These are phyloP conservation scores for Menura novaehollandiae DNA, from an alignment of 2,113 vertebrate genomes.

Conservation along the genomic window DNA sequence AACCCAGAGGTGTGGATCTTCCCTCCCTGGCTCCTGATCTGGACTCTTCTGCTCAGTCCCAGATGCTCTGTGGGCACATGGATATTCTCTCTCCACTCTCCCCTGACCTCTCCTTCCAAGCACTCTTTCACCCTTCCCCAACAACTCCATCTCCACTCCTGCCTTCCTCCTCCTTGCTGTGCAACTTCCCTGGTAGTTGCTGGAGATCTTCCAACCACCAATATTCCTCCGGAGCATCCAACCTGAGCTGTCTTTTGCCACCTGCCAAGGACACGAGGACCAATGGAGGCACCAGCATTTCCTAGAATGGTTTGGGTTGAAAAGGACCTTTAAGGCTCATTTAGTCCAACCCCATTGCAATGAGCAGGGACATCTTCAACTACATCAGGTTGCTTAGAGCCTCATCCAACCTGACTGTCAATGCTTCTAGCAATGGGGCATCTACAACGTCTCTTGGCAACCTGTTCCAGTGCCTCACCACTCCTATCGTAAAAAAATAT, in stretches of 20 bases:
- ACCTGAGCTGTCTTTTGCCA: not conserved
- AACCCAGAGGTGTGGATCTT: not conserved
- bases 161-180: not conserved
- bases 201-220: not conserved
- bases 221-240: not conserved
- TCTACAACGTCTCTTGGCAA: not conserved
- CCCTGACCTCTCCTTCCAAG: not conserved
- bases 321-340: not conserved
- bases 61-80: not conserved
- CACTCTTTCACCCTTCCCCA: not conserved
- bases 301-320: not conserved
- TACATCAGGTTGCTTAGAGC: not conserved
- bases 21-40: not conserved
- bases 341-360: not conserved
- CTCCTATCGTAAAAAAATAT: accelerated
- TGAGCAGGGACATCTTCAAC: not conserved
- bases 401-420: not conserved
- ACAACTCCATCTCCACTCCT: not conserved
- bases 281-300: not conserved
- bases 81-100: not conserved
- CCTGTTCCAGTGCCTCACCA: not conserved
- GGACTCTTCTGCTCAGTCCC: not conserved
- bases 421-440: not conserved
- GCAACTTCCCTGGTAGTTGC: not conserved
- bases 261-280: not conserved